phyloP scores from a whole-genome alignment of 1,140 invertebrate species.

The Aphidius gifuensis region DNA sequence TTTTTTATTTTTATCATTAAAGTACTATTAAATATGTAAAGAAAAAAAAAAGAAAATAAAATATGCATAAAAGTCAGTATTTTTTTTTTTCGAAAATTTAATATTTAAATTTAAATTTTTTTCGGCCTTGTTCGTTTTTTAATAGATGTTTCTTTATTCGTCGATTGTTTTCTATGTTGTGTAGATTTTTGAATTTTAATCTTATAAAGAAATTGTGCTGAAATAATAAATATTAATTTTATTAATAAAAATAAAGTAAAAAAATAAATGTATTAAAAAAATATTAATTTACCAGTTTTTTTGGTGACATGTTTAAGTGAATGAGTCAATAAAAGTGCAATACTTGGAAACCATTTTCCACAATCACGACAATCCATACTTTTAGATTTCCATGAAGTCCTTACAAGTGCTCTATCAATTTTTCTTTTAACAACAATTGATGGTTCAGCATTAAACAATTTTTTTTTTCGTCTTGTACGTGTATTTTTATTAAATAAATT shows the following conservation, averaged over 20 bases:
- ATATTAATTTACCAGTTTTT: constrained; percentile 38
- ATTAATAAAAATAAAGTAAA: no score
- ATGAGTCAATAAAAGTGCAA: constrained; percentile 35
- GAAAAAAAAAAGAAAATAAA: no score
- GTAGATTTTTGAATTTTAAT: no score
- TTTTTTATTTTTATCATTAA: no score
- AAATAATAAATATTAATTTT: no score
- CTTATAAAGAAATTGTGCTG: no score
- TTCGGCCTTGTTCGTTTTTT: not conserved
- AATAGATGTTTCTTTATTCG: no score
- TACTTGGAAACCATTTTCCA: constrained; percentile 40
- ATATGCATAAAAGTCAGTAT: no score
- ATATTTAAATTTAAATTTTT: no score
- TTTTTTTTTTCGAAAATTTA: no score
- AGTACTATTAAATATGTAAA: no score
- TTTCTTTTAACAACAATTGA: not conserved
- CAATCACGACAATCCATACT: constrained; percentile 40
- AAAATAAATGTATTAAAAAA: not conserved
- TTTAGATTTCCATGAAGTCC: constrained; percentile 32
- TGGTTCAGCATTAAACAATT: not conserved
- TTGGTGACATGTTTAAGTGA: constrained; percentile 42
- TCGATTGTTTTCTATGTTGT: no score
- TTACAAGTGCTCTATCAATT: constrained; percentile 12
- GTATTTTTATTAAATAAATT: constrained; percentile 4
- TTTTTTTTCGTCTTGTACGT: not conserved